Evolutionary conservation across 1,140 invertebrate species (phyloP), one percentile per base, ranked within the genome.

Genomic region (Phymastichus coffea): DNA sequence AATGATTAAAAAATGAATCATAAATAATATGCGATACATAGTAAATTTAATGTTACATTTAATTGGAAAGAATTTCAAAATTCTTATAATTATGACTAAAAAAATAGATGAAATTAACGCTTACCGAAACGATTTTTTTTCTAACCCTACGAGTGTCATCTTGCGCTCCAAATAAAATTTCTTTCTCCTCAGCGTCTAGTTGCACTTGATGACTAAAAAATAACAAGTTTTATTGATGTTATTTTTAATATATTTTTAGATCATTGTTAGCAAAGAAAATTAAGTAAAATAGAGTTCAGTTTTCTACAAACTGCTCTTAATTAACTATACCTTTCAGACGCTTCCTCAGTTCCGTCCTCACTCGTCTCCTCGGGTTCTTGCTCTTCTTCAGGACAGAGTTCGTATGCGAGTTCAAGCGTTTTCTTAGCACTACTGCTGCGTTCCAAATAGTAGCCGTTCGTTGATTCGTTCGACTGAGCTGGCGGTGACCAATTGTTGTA

Each of bases 401-500:
- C 90, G 53, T 85, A 85, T 2, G 93, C 93, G 72, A 88, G 87
- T 63, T 94, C 89, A 35, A 97, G 81, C 0, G 92, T 96, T 70
- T 94, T 90, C 53, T 92, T 86, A 0, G 95, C 96, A 65, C 93
- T 96, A 67, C 93, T 93, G 53, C 94, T 97, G 53, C 95, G 84
- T 74, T 98, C 95, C 38, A 98, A 78, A 80, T 94, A 95, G 72
- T 97, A 98, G 47, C 95, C 94, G 76, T 94, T 97, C 8, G 93
- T 91, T 15, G 92, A 93, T 74, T 98, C 95, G 78, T 98, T 98
- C 10, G 93, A 97, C 67, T 92, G 90, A 1, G 92, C 89, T 4
- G 94, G 93, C 10, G 95, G 94, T 61, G 94, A 96, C 91, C 95
- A 97, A 59, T 92, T 93, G 70, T 88, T 92, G 74, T 95, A 96